Conservation (phyloP, 2,888 invertebrate species). For the Stramonita haemastoma region DNA sequence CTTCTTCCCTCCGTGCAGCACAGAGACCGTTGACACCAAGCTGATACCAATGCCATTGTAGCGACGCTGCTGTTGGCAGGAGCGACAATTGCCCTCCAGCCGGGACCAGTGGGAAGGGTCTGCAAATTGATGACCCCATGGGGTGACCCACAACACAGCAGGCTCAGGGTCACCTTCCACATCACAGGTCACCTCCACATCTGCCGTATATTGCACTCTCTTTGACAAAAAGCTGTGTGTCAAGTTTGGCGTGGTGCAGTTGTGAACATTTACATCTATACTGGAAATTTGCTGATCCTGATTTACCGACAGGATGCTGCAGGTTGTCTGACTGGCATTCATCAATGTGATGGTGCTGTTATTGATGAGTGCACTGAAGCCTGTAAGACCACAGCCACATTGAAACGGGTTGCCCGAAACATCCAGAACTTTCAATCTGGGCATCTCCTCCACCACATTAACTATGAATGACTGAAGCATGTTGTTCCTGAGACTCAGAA, state of each 20-base stretch:
- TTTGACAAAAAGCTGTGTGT: conserved; percentile 26
- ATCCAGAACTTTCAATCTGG: conserved; percentile 48
- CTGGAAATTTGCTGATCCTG: conserved; percentile 48
- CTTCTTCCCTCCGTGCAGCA: conserved; percentile 41
- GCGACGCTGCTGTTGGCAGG: conserved; percentile 32
- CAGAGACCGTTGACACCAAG: conserved; percentile 49
- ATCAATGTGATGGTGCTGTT: conserved; percentile 44
- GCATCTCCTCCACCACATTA: conserved; percentile 44
- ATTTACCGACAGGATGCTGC: conserved; percentile 51
- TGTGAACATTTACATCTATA: conserved; percentile 47
- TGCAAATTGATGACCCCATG: conserved; percentile 63
- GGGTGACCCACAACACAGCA: conserved; percentile 66
- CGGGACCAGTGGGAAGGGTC: conserved; percentile 47
- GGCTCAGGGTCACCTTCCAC: conserved; percentile 57
- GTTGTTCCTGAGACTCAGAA: conserved; percentile 51
- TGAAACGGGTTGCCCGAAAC: conserved; percentile 64
- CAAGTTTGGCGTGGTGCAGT: conserved; percentile 57
- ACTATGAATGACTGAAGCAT: conserved; percentile 50
- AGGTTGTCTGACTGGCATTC: conserved; percentile 49
- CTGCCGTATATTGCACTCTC: conserved; percentile 45
- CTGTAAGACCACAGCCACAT: conserved; percentile 65
- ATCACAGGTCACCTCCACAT: conserved; percentile 58
- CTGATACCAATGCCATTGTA: conserved; percentile 41
- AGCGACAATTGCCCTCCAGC: conserved; percentile 41
- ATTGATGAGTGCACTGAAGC: conserved; percentile 50